Base-by-base conservation (phyloP, 23 tunicate genomes). In the Trididemnum nubilum region DNA sequence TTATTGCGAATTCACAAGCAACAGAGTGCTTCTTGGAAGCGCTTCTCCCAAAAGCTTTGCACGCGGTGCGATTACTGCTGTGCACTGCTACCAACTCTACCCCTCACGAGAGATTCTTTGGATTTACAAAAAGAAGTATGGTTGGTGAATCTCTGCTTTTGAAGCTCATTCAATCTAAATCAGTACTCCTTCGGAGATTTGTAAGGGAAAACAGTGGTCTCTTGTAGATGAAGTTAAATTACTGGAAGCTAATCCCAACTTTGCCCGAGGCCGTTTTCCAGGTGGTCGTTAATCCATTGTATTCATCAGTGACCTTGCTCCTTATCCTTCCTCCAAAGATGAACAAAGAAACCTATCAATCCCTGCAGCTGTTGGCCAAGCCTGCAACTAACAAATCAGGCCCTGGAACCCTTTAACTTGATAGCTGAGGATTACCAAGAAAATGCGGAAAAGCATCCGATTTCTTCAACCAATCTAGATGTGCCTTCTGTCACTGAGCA, bases 181-280 rank as follows among this genome's bases (percentile, higher is more conserved):
- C 82, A 7, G 70, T 59, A 12, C 25, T 78, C 5, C 85, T 65
- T 24, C 33, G 76, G 33, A 15, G 60, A 9, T 65, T 81, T 26
- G 57, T 81, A 12, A 65, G 58, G 24, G 29, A 27, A 12, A 81
- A 81, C 33, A 3, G 12, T 2, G 57, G 70, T n/a, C 76, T 54
- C 58, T 67, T n/a, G 18, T 9, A 22, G 76, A 81, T 27, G 64
- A 69, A 27, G 85, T 70, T 7, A 57, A 81, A 37, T 27, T 81
- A 19, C 2, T 81, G 26, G 76, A 65, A 27, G 85, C 77, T 2
- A 81, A 81, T 30, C 76, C 82, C 69, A 78, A 58, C 39, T 78
- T 54, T 44, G 82, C 74, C 30, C 2, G 5, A 28, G 28, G 60
- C 3, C 34, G 73, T 5, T 57, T 27, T 28, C 74, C 70, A 21